Conservation (phyloP, 2,888 invertebrate species). For the Dryomyza anilis region DNA sequence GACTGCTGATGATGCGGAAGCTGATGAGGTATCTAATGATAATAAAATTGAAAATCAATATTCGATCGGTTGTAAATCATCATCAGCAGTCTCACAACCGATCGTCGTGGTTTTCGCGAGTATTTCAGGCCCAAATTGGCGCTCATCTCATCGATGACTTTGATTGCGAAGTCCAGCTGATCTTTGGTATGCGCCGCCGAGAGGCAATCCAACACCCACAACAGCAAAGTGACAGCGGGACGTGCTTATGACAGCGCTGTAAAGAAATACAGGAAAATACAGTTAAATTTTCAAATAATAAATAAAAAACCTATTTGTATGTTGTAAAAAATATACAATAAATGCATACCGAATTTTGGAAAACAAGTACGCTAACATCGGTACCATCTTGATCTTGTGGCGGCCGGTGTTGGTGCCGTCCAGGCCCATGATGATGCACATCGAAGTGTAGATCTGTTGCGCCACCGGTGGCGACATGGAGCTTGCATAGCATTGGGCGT, state of each 20-base stretch:
- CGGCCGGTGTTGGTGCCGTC: constrained; percentile 76
- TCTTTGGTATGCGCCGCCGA: constrained; percentile 95
- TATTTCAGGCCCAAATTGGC: constrained; percentile 79
- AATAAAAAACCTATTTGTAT: too few relatives aligned
- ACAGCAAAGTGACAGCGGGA: constrained; percentile 83
- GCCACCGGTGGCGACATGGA: constrained; percentile 89
- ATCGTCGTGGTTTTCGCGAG: constrained; percentile 70
- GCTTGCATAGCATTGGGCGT: constrained; percentile 84
- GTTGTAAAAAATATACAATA: too few relatives aligned
- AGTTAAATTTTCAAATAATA: too few relatives aligned
- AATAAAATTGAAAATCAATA: constrained; percentile 61
- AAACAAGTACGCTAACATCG: constrained; percentile 91
- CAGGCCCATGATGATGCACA: constrained; percentile 84
- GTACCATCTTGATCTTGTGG: constrained; percentile 81
- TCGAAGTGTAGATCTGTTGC: constrained; percentile 87
- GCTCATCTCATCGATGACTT: constrained; percentile 75
- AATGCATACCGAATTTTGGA: constrained; percentile 87
- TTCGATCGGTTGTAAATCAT: constrained; percentile 66
- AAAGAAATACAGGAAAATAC: background rate
- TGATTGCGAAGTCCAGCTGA: constrained; percentile 83
- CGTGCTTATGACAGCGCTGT: constrained; percentile 82
- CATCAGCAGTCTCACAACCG: too few relatives aligned
- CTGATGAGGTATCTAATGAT: too few relatives aligned
- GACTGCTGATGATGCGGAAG: too few relatives aligned
- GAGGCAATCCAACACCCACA: constrained; percentile 96